These are phyloP conservation scores for Incurvaria masculella DNA, from an alignment of 2,888 invertebrate species.

Conservation along the genomic window DNA sequence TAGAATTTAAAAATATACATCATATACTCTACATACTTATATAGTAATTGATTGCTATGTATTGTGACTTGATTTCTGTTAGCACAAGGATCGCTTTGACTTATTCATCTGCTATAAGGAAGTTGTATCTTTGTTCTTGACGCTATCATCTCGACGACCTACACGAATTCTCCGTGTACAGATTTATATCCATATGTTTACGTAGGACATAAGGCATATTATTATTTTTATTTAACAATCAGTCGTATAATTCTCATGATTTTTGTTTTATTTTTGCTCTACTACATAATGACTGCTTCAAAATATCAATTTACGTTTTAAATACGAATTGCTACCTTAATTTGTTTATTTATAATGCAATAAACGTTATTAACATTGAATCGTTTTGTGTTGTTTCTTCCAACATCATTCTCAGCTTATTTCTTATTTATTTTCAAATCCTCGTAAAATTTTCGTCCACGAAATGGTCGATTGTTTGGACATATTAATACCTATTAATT, in stretches of 20 bases:
- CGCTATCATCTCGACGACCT: neutral
- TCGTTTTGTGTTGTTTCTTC: conserved; percentile 16
- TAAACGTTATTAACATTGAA: conserved; percentile 3
- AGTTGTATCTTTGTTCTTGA: conserved; percentile 30
- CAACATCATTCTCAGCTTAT: conserved; percentile 22
- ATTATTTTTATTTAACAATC: neutral
- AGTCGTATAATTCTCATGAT: neutral
- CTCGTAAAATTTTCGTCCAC: too few relatives aligned
- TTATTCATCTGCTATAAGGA: conserved; percentile 42
- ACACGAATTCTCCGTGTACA: neutral
- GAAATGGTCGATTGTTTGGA: too few relatives aligned
- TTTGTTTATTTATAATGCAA: neutral
- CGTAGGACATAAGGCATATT: neutral
- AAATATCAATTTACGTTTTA: neutral
- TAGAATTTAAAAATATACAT: too few relatives aligned
- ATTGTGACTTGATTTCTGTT: neutral
- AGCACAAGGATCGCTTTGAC: conserved; percentile 35
- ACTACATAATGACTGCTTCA: neutral
- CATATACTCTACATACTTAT: too few relatives aligned
- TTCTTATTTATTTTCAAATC: conserved; percentile 23
- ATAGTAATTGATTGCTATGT: too few relatives aligned
- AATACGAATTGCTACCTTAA: conserved; percentile 1
- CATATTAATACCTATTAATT: too few relatives aligned
- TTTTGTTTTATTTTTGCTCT: conserved; percentile 5
- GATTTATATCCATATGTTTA: neutral